A percentile compares a stretch with the other conserved stretches of the same genome.
These are phyloP conservation scores for Coleophora flavipennella DNA, from an alignment of 2,888 invertebrate species.

Conservation along the genomic window DNA sequence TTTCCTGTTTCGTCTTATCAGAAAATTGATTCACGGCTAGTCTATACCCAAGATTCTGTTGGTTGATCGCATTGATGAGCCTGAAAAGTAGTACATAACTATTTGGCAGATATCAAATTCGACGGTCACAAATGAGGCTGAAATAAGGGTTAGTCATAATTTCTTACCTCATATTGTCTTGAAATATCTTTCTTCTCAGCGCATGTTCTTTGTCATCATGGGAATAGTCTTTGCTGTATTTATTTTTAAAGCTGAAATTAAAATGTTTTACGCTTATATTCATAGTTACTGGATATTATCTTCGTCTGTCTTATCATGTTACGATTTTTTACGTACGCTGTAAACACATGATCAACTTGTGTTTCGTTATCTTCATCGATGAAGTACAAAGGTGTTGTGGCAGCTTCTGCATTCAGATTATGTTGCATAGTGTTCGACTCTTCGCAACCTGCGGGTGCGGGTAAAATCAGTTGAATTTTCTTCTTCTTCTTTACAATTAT, in stretches of 20 bases:
- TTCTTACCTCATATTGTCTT: constrained; percentile 27
- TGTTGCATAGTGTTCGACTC: no score
- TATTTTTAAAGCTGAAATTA: constrained; percentile 26
- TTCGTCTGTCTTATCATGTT: no score
- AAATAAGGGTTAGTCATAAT: neutral
- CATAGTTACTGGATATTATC: no score
- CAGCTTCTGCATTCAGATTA: constrained; percentile 18
- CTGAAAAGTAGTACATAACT: constrained; percentile 20
- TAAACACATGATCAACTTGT: constrained; percentile 37
- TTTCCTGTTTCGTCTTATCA: constrained; percentile 42
- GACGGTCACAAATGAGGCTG: neutral
- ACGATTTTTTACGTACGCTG: constrained; percentile 28
- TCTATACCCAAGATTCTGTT: constrained; percentile 36
- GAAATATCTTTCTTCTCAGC: constrained; percentile 29
- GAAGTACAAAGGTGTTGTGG: constrained; percentile 24
- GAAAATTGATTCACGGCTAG: constrained; percentile 44
- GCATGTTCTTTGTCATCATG: constrained; percentile 26
- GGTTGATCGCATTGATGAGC: constrained; percentile 28
- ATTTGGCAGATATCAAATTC: neutral
- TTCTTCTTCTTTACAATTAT: no score
- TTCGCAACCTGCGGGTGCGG: no score
- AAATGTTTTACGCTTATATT: constrained; percentile 11
- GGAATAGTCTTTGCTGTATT: constrained; percentile 23
- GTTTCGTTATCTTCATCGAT: constrained; percentile 29
- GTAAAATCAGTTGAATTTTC: no score